Percentiles rank a stretch among this genome's conserved stretches.
Evolutionary conservation across 37 sponge, comb jelly and placozoan species (phyloP).

Genomic region (Theonella swinhoei): DNA sequence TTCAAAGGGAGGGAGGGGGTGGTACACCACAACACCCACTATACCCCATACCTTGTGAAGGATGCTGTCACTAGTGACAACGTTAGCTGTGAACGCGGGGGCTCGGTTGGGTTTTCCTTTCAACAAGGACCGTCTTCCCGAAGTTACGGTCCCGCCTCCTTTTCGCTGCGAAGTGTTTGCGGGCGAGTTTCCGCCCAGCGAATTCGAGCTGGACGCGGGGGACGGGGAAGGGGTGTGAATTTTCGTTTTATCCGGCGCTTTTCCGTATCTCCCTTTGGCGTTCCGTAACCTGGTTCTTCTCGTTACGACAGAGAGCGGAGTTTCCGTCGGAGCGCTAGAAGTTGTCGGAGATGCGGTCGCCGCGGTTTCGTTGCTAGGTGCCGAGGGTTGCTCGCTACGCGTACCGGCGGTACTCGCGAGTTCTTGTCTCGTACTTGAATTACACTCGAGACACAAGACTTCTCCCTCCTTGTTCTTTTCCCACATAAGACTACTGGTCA

Average conservation of each 20-base stretch:
- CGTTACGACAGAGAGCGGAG: no score
- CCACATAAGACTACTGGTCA: slow-evolving; percentile 56
- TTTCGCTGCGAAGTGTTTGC: not conserved
- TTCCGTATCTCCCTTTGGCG: not conserved
- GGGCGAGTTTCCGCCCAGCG: not conserved
- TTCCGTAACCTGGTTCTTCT: not conserved
- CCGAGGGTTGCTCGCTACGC: not conserved
- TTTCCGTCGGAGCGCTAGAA: not conserved
- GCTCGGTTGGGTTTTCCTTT: slow-evolving; percentile 36
- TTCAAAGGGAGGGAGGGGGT: no score
- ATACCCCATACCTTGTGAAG: slow-evolving; percentile 39
- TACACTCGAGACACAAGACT: slow-evolving; percentile 47
- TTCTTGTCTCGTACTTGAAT: not conserved
- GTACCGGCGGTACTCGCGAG: not conserved
- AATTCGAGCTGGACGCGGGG: not conserved
- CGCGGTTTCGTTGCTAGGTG: not conserved
- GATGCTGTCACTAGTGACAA: slow-evolving; percentile 44
- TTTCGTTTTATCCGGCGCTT: not conserved
- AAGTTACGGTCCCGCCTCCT: not conserved
- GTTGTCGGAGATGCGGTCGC: not conserved
- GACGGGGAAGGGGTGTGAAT: not conserved
- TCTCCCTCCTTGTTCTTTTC: slow-evolving; percentile 36
- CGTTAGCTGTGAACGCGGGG: slow-evolving; percentile 7
- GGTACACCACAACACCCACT: not conserved
- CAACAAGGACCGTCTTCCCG: not conserved